Conservation (phyloP, 2,113 vertebrate genomes). For the Alethe castanea region DNA sequence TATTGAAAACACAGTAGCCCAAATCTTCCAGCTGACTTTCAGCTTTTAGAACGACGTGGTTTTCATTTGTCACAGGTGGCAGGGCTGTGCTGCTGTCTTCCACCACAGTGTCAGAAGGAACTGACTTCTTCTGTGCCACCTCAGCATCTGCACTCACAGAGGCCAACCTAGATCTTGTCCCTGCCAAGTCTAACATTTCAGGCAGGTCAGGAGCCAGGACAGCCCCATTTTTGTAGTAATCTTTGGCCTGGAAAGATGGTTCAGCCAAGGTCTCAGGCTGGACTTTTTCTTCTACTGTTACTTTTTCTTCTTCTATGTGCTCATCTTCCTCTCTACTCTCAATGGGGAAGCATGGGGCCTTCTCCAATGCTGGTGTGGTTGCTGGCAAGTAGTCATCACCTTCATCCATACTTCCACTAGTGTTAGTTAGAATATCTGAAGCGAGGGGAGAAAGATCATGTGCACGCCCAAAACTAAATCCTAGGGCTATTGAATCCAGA, state of each 20-base stretch:
- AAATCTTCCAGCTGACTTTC: conserved; percentile 94
- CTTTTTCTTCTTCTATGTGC: conserved; percentile 56
- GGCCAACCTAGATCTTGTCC: conserved; percentile 85
- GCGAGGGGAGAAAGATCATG: conserved; percentile 92
- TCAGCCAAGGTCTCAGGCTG: conserved; percentile 78
- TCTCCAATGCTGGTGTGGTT: conserved; percentile 88
- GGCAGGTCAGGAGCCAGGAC: conserved; percentile 93
- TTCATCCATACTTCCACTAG: conserved; percentile 94
- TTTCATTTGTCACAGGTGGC: conserved; percentile 78
- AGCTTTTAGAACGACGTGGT: conserved; percentile 80
- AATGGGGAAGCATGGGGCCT: conserved; percentile 83
- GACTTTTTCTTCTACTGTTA: conserved; percentile 56
- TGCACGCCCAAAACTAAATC: conserved; percentile 84
- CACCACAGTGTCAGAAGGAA: conserved; percentile 76
- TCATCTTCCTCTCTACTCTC: conserved; percentile 71
- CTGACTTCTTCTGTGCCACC: conserved; percentile 77
- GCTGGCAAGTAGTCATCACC: conserved; percentile 92
- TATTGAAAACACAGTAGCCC: conserved; percentile 98
- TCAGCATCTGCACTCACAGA: conserved; percentile 88
- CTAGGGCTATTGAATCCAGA: conserved; percentile 84
- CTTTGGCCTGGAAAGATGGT: conserved; percentile 80
- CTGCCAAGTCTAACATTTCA: conserved; percentile 95
- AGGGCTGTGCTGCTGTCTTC: conserved; percentile 77
- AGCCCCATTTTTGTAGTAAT: conserved; percentile 86
- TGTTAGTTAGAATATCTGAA: conserved; percentile 94